A percentile compares a stretch with the other conserved stretches of the same genome.
Conservation (phyloP, 2,797 vertebrate species). For the Dipus sagitta region DNA sequence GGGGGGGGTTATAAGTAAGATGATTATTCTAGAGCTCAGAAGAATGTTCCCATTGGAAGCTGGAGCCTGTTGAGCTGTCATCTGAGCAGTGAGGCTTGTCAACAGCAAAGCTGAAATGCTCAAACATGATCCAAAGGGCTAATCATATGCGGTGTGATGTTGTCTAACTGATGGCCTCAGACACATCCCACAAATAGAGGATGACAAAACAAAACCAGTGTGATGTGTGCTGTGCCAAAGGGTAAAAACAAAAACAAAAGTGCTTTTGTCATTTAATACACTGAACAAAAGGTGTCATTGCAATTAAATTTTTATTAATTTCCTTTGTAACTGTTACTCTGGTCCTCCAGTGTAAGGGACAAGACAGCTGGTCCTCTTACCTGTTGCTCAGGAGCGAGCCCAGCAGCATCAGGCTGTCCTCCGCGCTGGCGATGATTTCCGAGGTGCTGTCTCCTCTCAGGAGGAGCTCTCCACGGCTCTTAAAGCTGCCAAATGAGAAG, state of each 20-base stretch:
- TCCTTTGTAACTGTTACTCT: background rate
- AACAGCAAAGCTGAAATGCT: background rate
- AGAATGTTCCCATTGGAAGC: background rate
- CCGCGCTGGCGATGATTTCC: slow-evolving; percentile 94
- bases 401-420: slow-evolving; percentile 97
- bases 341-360: background rate
- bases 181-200: background rate
- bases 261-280: background rate
- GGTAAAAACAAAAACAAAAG: background rate
- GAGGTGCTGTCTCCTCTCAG: slow-evolving; percentile 95
- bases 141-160: background rate
- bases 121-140: background rate
- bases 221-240: background rate
- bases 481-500: slow-evolving; percentile 94
- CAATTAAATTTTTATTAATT: background rate
- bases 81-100: background rate
- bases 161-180: background rate
- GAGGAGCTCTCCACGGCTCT: slow-evolving; percentile 96
- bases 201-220: slow-evolving; percentile 18
- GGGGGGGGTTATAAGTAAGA: background rate
- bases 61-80: background rate
- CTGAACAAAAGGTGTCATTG: background rate
- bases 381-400: slow-evolving; percentile 97
- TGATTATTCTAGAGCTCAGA: slow-evolving; percentile 38
- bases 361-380: slow-evolving; percentile 80